Conservation (phyloP, 1,140 invertebrate species). For the Temnothorax curvispinosus region DNA sequence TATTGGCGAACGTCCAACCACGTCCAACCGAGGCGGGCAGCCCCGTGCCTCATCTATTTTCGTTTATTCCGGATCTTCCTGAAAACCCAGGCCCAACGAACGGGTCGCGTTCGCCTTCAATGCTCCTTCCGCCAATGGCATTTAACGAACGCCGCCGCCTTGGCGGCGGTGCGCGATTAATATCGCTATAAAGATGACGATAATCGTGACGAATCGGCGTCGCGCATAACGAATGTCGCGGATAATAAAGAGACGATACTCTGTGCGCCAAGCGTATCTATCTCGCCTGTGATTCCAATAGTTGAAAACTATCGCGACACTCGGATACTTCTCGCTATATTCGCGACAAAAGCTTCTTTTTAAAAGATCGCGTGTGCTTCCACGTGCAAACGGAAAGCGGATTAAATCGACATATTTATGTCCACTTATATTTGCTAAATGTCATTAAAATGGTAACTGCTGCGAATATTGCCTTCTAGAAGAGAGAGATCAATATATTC, state of each 20-base stretch:
- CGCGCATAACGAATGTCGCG: not conserved
- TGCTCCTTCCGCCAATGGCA: slow-evolving; percentile 29
- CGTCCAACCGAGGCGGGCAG: slow-evolving; percentile 71
- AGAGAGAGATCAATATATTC: not conserved
- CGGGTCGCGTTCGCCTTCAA: slow-evolving; percentile 18
- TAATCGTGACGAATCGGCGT: slow-evolving; percentile 18
- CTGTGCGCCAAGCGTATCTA: not conserved
- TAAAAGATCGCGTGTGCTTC: not conserved
- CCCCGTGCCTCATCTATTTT: slow-evolving; percentile 79
- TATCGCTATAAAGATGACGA: slow-evolving; percentile 37
- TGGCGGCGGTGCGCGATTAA: slow-evolving; percentile 39
- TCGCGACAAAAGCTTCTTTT: not conserved
- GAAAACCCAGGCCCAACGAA: slow-evolving; percentile 51
- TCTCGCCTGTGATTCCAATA: not conserved
- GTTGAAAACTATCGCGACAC: not conserved
- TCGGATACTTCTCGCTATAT: not conserved
- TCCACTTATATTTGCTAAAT: slow-evolving; percentile 17
- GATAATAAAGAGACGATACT: slow-evolving; percentile 29
- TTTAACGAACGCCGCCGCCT: slow-evolving; percentile 13
- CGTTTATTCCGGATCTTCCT: slow-evolving; percentile 76
- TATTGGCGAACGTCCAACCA: slow-evolving; percentile 69
- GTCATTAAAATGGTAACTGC: not conserved
- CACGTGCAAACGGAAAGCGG: not conserved
- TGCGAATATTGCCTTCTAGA: not conserved
- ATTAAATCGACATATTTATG: slow-evolving; percentile 1